Conservation (phyloP, 2,888 invertebrate species). For the Neoitamus cyanurus region DNA sequence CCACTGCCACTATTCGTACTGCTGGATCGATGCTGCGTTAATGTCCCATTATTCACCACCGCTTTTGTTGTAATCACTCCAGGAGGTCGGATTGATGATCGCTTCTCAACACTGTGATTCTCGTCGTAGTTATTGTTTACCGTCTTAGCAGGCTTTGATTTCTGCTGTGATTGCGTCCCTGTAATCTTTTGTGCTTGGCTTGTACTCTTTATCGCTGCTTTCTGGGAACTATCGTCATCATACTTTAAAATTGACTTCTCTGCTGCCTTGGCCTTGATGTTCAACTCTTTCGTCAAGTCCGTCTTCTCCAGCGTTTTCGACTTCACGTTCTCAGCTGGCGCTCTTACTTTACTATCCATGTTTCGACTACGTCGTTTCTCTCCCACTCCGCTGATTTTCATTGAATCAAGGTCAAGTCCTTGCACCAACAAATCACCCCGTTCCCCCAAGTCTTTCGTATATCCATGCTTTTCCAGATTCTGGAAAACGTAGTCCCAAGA, state of each 20-base stretch:
- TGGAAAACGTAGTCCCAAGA: constrained; percentile 85
- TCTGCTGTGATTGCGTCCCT: neutral
- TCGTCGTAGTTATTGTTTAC: constrained; percentile 22
- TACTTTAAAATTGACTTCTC: constrained; percentile 40
- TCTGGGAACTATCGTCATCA: constrained; percentile 45
- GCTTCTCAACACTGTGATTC: neutral
- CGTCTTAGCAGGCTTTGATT: neutral
- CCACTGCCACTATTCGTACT: neutral
- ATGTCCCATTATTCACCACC: constrained; percentile 16
- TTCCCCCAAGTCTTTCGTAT: constrained; percentile 74
- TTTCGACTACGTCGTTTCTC: constrained; percentile 56
- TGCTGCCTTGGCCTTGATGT: neutral
- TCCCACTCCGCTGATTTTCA: constrained; percentile 54
- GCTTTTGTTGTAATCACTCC: constrained; percentile 40
- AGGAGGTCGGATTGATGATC: constrained; percentile 49
- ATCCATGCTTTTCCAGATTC: constrained; percentile 79
- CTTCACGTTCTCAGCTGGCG: constrained; percentile 54
- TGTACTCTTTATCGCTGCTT: constrained; percentile 38
- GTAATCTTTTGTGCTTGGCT: constrained; percentile 48
- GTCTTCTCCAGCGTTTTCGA: constrained; percentile 55
- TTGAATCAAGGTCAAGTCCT: constrained; percentile 62
- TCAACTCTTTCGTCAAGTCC: constrained; percentile 37
- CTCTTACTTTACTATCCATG: constrained; percentile 51
- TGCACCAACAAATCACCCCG: constrained; percentile 72
- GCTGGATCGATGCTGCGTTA: neutral